Evolutionary conservation across 2,797 vertebrate species (phyloP).

Genomic region (Esox lucius): DNA sequence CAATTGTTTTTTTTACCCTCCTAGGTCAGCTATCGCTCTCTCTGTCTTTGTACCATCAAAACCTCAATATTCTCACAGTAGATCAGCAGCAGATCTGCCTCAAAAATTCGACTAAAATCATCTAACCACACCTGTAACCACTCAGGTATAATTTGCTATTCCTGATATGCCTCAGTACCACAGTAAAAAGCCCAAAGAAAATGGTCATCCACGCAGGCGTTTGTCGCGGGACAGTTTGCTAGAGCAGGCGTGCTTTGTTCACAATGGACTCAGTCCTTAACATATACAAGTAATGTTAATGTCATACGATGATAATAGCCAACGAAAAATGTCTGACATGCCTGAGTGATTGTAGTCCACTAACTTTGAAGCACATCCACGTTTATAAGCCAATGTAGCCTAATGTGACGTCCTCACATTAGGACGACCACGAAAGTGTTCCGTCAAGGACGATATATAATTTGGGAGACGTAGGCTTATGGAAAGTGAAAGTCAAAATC

Average conservation of each 20-base stretch:
- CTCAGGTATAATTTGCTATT: neutral
- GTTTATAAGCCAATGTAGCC: neutral
- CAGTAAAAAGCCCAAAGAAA: neutral
- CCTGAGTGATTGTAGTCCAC: neutral
- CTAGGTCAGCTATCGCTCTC: too few species aligned
- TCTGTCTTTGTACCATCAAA: too few species aligned
- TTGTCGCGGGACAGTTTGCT: neutral
- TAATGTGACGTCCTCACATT: neutral
- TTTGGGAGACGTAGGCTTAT: neutral
- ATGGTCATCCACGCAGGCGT: neutral
- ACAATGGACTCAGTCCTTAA: too few species aligned
- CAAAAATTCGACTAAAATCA: neutral
- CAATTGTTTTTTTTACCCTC: neutral
- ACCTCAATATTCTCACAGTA: neutral
- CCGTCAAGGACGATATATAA: neutral
- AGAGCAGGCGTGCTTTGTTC: neutral
- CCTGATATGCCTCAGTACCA: neutral
- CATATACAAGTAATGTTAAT: neutral
- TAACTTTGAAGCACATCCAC: neutral
- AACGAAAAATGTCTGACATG: neutral
- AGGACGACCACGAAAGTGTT: neutral
- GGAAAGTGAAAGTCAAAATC: slow-evolving; percentile 4
- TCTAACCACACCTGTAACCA: neutral
- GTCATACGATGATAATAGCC: neutral
- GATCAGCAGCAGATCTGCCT: neutral